Base-by-base conservation (phyloP, 2,888 invertebrate genomes). In the Mayetiola destructor region DNA sequence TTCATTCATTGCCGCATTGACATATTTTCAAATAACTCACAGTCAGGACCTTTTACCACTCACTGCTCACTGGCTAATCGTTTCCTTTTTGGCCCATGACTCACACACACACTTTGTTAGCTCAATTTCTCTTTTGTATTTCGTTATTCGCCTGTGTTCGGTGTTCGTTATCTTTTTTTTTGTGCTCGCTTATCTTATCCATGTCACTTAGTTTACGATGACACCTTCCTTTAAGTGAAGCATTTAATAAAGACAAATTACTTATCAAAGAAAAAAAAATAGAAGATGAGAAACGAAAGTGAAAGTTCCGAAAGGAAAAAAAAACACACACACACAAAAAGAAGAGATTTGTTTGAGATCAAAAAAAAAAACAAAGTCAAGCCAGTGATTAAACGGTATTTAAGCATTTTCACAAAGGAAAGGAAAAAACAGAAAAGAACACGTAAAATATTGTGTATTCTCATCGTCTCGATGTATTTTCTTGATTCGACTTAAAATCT, bases 211-310 rank as follows among this genome's bases (percentile, higher is more conserved):
- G 48, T 48, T 48, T 48, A 48, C 27, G 48, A 48, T 48, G 48
- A 48, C 48, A 48, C 48, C 48, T 48, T 16, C 29, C n/a, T n/a
- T n/a, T 27, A 48, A 48, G 48, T 48, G 48, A 48, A 48, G 48
- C 48, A 12, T 48, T 48, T 48, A 48, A 48, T 48, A 48, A 48
- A 48, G 48, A 48, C 48, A 48, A 48, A 48, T 48, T 48, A 48
- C 48, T 48, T n/a, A 48, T 27, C 48, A 48, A 48, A 48, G 27
- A 27, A n/a, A n/a, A n/a, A n/a, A n/a, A n/a, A n/a, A n/a, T 6
- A 18, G 27, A 12, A 14, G n/a, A n/a, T n/a, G n/a, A n/a, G n/a
- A n/a, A n/a, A n/a, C n/a, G n/a, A n/a, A n/a, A n/a, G n/a, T n/a
- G n/a, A n/a, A n/a, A n/a, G n/a, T n/a, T n/a, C n/a, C n/a, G n/a